Conservation (phyloP, 1,140 invertebrate species). For the Arctopsyche grandis region DNA sequence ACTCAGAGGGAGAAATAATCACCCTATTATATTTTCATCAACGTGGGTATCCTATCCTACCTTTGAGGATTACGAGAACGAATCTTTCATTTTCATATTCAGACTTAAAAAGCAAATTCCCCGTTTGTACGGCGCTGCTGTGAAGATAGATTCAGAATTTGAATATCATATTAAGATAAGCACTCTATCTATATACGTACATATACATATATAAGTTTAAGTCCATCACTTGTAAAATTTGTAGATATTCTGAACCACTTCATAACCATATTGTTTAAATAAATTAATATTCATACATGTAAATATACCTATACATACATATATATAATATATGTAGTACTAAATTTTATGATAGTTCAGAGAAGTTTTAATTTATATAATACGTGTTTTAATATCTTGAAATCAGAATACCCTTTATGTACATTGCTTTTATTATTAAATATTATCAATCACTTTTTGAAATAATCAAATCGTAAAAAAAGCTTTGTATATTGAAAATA, state of each 20-base stretch:
- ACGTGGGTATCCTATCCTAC: constrained; percentile 6
- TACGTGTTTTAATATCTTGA: too few species aligned
- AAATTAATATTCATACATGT: neutral
- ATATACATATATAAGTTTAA: neutral
- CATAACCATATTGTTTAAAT: neutral
- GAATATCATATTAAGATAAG: neutral
- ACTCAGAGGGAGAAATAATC: neutral
- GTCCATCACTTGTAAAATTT: neutral
- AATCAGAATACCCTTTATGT: too few species aligned
- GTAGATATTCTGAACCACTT: neutral
- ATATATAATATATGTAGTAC: too few species aligned
- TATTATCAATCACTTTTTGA: too few species aligned
- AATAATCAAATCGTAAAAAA: too few species aligned
- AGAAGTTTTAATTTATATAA: too few species aligned
- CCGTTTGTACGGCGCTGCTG: neutral
- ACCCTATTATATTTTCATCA: constrained; percentile 23
- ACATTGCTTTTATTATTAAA: too few species aligned
- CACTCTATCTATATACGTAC: too few species aligned
- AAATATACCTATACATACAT: neutral
- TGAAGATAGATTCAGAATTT: neutral
- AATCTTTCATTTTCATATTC: constrained; percentile 17
- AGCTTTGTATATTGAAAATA: too few species aligned
- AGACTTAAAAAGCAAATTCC: neutral
- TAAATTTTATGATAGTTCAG: too few species aligned
- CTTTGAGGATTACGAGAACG: constrained; percentile 23